phyloP scores from a whole-genome alignment of 2,888 invertebrate species.

The Drosophila subsilvestris region DNA sequence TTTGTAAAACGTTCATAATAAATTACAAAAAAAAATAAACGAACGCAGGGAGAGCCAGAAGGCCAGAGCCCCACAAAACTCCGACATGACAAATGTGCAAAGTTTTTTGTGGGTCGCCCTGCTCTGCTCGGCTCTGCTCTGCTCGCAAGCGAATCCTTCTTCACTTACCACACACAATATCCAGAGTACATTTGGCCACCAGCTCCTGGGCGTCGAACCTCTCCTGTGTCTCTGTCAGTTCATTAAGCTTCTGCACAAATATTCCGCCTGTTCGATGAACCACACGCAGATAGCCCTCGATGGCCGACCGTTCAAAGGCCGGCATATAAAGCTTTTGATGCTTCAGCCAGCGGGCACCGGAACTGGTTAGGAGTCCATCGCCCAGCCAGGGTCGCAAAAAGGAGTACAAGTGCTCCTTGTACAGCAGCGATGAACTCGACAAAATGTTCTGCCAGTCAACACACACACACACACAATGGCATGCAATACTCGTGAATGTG shows the following conservation, averaged over 20 bases:
- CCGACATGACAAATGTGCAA: slow-evolving; percentile 63
- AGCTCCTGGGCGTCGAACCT: slow-evolving; percentile 85
- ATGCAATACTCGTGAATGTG: slow-evolving; percentile 1
- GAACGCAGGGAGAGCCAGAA: slow-evolving; percentile 41
- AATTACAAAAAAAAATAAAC: slow-evolving; percentile 58
- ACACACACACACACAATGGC: not conserved
- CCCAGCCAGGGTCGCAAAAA: slow-evolving; percentile 84
- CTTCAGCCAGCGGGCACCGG: slow-evolving; percentile 84
- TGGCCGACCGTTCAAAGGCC: slow-evolving; percentile 83
- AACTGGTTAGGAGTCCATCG: slow-evolving; percentile 84
- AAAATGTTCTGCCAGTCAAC: slow-evolving; percentile 69
- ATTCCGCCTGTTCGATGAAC: slow-evolving; percentile 84
- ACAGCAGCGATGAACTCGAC: slow-evolving; percentile 83
- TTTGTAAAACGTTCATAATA: slow-evolving; percentile 66
- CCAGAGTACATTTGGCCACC: slow-evolving; percentile 84
- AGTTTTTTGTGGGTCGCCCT: slow-evolving; percentile 43
- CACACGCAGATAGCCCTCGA: slow-evolving; percentile 79
- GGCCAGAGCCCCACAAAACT: slow-evolving; percentile 11
- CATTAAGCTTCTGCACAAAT: slow-evolving; percentile 82
- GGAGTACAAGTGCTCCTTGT: slow-evolving; percentile 84
- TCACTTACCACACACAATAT: slow-evolving; percentile 82
- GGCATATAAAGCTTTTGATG: slow-evolving; percentile 85
- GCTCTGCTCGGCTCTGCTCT: not conserved
- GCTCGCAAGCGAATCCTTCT: not conserved
- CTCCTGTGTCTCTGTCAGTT: slow-evolving; percentile 37